Percentiles rank a stretch among this genome's conserved stretches.
phyloP scores from a whole-genome alignment of 1,140 invertebrate genomes.

The Leptopilina clavipes region DNA sequence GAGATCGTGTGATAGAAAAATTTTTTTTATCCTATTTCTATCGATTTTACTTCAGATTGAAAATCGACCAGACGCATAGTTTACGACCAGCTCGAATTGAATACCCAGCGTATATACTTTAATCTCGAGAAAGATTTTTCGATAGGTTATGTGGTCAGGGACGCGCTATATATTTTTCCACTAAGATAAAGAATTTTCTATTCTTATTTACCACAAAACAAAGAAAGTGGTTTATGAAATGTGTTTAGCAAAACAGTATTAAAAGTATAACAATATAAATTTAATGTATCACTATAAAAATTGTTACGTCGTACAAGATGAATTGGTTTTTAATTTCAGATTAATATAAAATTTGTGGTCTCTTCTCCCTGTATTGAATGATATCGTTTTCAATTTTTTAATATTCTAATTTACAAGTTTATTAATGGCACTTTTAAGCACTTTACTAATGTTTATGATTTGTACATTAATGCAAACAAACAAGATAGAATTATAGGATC shows the following conservation, averaged over 20 bases:
- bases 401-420: not conserved
- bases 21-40: slow-evolving; percentile 40
- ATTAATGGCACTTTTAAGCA: not conserved
- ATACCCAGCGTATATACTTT: slow-evolving; percentile 1
- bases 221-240: not conserved
- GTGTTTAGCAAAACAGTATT: not conserved
- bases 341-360: no score
- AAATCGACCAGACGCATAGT: slow-evolving; percentile 56
- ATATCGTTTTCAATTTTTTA: no score
- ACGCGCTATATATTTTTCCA: not conserved
- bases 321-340: no score
- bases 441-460: slow-evolving; percentile 38
- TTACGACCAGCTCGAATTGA: slow-evolving; percentile 45
- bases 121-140: slow-evolving; percentile 11
- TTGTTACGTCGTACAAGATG: no score
- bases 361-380: no score
- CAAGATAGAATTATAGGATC: slow-evolving; percentile 38
- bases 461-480: slow-evolving; percentile 44
- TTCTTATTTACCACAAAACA: slow-evolving; percentile 1
- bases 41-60: slow-evolving; percentile 47
- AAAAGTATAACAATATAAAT: no score
- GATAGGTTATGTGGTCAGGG: slow-evolving; percentile 7
- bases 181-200: not conserved
- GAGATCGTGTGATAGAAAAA: slow-evolving; percentile 35
- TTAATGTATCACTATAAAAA: no score